phyloP scores from a whole-genome alignment of 1,140 invertebrate genomes.

The Cotesia chilonis region DNA sequence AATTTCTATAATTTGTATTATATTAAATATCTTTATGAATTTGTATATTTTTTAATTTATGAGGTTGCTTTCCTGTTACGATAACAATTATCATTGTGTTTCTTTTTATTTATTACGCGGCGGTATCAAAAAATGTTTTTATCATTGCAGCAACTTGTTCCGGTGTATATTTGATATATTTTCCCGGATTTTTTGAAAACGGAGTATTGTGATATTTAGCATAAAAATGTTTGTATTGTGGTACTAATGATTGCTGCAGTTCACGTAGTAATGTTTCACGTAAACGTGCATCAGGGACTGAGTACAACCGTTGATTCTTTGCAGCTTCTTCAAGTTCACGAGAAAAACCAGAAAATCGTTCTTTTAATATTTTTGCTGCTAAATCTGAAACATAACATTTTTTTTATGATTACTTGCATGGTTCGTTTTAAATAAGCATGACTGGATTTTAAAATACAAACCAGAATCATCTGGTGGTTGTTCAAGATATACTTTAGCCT shows the following conservation, averaged over 20 bases:
- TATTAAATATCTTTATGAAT: constrained; percentile 33
- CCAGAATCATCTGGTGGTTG: constrained; percentile 58
- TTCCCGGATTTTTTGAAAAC: constrained; percentile 93
- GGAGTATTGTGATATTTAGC: constrained; percentile 69
- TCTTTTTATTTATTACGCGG: constrained; percentile 63
- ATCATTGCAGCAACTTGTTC: constrained; percentile 82
- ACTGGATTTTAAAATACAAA: constrained; percentile 36
- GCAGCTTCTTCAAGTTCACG: constrained; percentile 93
- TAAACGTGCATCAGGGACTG: constrained; percentile 90
- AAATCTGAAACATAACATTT: constrained; percentile 60
- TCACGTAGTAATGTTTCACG: constrained; percentile 70
- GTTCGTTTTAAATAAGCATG: not conserved
- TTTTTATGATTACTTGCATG: not conserved
- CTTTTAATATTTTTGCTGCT: constrained; percentile 83
- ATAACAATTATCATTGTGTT: constrained; percentile 26
- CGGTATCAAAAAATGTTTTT: constrained; percentile 87
- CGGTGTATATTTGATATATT: constrained; percentile 93
- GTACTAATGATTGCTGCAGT: constrained; percentile 71
- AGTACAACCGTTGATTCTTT: constrained; percentile 87
- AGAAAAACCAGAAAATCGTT: constrained; percentile 89
- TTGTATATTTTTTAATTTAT: constrained; percentile 12
- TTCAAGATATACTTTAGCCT: constrained; percentile 56
- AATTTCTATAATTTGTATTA: constrained; percentile 38
- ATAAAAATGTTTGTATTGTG: constrained; percentile 83
- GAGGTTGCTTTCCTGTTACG: constrained; percentile 12